A percentile compares a stretch with the other conserved stretches of the same genome.
Evolutionary conservation across 2,113 vertebrate genomes (phyloP).

Genomic region (Gracilinanus agilis): DNA sequence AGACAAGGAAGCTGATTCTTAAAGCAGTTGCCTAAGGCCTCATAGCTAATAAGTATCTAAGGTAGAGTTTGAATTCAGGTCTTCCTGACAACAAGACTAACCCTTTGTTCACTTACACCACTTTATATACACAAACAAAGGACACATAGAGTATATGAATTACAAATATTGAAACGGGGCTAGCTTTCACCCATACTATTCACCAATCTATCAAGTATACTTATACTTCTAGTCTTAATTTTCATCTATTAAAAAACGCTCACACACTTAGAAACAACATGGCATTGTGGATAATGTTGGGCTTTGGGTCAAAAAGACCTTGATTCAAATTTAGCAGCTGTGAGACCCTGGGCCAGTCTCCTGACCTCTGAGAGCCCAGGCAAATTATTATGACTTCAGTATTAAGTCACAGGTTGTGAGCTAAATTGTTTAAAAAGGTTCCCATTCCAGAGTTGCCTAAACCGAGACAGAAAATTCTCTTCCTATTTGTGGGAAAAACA

Average conservation of each 20-base stretch:
- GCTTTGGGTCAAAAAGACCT: not conserved
- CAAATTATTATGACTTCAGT: not conserved
- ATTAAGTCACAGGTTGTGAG: not conserved
- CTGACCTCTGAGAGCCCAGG: not conserved
- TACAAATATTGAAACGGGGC: conserved; percentile 23
- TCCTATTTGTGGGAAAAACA: not conserved
- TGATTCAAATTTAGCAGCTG: not conserved
- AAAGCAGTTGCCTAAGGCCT: not conserved
- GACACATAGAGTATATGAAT: not conserved
- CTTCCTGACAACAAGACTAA: not conserved
- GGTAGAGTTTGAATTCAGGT: not conserved
- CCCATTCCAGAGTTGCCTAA: not conserved
- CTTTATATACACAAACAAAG: not conserved
- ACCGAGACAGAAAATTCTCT: not conserved
- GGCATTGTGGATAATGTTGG: not conserved
- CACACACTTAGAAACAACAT: not conserved
- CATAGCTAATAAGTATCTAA: not conserved
- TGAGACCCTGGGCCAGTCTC: not conserved
- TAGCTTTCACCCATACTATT: not conserved
- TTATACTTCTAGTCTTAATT: conserved; percentile 13
- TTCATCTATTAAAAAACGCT: not conserved
- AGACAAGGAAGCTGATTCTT: not conserved
- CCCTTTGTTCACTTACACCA: not conserved
- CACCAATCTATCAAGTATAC: not conserved
- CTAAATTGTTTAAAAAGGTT: not conserved